These are phyloP conservation scores for Protonibea diacanthus DNA, from an alignment of 2,797 vertebrate genomes.

Conservation along the genomic window DNA sequence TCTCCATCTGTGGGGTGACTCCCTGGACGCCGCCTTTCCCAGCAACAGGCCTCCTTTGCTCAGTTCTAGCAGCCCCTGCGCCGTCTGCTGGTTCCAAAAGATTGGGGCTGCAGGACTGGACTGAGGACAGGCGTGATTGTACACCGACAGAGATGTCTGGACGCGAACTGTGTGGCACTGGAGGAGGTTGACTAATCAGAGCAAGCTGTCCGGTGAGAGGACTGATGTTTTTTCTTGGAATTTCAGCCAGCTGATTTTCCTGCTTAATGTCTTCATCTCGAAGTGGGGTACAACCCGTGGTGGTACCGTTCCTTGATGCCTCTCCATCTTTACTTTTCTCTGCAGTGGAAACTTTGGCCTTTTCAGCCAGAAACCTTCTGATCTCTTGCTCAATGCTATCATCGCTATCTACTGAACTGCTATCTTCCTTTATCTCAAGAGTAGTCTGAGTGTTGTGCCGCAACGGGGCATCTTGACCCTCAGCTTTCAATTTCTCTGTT, in stretches of 20 bases:
- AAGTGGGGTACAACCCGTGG: slow-evolving; percentile 5
- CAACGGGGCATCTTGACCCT: slow-evolving; percentile 11
- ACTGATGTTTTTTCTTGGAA: slow-evolving; percentile 57
- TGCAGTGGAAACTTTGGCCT: slow-evolving; percentile 88
- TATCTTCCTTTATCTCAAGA: slow-evolving; percentile 83
- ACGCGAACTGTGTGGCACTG: slow-evolving; percentile 9
- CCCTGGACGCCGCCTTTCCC: slow-evolving; percentile 31
- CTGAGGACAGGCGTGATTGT: slow-evolving; percentile 33
- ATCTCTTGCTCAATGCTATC: slow-evolving; percentile 98
- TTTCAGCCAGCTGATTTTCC: slow-evolving; percentile 78
- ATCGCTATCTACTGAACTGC: slow-evolving; percentile 94
- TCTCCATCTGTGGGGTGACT: slow-evolving; percentile 37
- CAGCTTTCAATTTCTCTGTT: slow-evolving; percentile 36
- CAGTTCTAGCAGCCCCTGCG: slow-evolving; percentile 58
- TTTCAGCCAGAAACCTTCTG: slow-evolving; percentile 92
- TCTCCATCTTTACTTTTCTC: slow-evolving; percentile 59
- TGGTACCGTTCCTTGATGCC: slow-evolving; percentile 42
- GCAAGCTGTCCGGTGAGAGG: slow-evolving; percentile 35
- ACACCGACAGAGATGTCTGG: slow-evolving; percentile 22
- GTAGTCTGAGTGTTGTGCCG: slow-evolving; percentile 13
- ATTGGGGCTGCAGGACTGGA: slow-evolving; percentile 49
- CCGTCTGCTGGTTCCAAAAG: slow-evolving; percentile 75
- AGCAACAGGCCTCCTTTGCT: slow-evolving; percentile 40
- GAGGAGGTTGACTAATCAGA: background rate
- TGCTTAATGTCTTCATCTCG: slow-evolving; percentile 65